Evolutionary conservation across 2,113 vertebrate genomes (phyloP), one percentile per base, ranked within the genome.

Genomic region (Sinocyclocheilus anshuiensis): DNA sequence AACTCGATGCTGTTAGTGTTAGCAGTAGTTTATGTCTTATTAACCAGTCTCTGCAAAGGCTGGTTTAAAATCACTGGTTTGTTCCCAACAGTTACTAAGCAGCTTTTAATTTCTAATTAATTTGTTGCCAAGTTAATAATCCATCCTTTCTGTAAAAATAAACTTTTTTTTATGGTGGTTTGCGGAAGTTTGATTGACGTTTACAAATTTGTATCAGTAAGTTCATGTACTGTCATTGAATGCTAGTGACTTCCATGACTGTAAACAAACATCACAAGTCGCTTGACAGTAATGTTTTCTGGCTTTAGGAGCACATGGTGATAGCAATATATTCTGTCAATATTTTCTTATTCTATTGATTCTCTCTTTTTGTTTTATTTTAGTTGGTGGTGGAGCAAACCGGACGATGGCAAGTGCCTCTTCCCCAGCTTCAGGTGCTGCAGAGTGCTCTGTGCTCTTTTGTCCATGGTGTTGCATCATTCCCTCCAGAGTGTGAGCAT

Each of bases 341-440:
- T 50, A 6, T 76, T 24, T 1, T 48, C 11, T 78, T 45, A 83
- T 26, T 39, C 29, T 63, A 4, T 57, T 63, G 72, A 50, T 50
- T 13, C 11, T 50, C 48, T 7, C 4, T 0, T 48, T 42, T 10
- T 8, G 9, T 10, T 29, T 53, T 4, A 36, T 29, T 48, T 33
- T 75, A 99, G 98, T 93, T 99, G 91, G 98, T 98, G 88, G 97
- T 98, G 92, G 96, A 97, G 87, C 95, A 97, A 63, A 95, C 96
- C 86, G 96, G 97, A 59, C 94, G 93, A 69, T 98, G 97, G 96
- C 97, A 97, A 91, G 95, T 97, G 50, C 97, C 97, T 18, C 89
- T 98, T 93, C 98, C 98, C 7, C 98, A 97, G 91, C 96, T 99
- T 81, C 96, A 97, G 91, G 96, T 99, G 91, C 95, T 99, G 50